Evolutionary conservation across 2,113 vertebrate genomes (phyloP), one percentile per base, ranked within the genome.

Genomic region (Gulo gulo): DNA sequence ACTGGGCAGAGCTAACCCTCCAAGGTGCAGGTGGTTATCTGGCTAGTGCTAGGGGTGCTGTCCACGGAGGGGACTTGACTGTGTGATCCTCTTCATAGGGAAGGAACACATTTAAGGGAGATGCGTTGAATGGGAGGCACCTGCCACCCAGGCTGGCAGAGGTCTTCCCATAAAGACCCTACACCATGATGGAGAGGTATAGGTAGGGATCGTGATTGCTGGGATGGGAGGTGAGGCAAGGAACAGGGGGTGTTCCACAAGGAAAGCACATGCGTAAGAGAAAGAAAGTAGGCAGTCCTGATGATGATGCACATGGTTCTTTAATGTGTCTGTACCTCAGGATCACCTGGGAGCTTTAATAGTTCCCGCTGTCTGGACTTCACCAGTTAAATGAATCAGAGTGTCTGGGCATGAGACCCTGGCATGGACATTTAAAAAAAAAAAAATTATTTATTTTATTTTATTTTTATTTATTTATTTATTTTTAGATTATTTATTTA

Each of bases 1-100:
- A 34, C 6, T 7, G 39, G 39, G 50, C 13, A 34, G 52, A 55
- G 31, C 45, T n/a, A 10, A 74, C 45, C 36, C 57, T 45, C 12
- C 5, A 5, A 31, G n/a, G 13, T 31, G 4, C 16, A 18, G 21
- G 4, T 7, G 2, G 0, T 50, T 18, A 15, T 34, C 39, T 31
- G 21, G 1, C 11, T 18, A 4, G 52, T 2, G 7, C 15, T 18
- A 20, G 9, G 3, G 36, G 50, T 36, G n/a, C 36, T 2, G 8
- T n/a, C 21, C 29, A 29, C 12, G 36, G 4, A 57, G 74, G 34
- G 5, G 16, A 29, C 2, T 8, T 5, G 8, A 59, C 57, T 24
- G 57, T 59, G 57, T 59, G 57, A 59, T 9, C 7, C 23, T 59
- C 4, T 2, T 34, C 83, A 16, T 5, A 23, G n/a, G 73, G 47